Base-by-base conservation (phyloP, 2,113 vertebrate species). In the Excalfactoria chinensis region DNA sequence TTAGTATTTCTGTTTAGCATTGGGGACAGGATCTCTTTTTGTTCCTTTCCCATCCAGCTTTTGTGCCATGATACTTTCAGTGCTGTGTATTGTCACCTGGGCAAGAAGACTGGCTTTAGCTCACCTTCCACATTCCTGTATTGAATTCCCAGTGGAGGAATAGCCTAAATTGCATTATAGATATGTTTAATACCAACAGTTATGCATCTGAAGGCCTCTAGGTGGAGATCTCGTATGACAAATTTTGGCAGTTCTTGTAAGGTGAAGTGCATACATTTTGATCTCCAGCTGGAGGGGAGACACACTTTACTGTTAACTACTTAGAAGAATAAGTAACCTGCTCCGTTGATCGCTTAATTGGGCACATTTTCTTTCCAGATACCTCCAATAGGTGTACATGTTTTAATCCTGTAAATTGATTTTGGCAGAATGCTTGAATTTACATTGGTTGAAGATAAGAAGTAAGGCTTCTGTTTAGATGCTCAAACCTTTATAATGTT, bases 181-280 rank as follows among this genome's bases (percentile, higher is more conserved):
- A 13, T 43, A 5, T 3, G 23, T 46, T 56, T 51, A 56, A 3
- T 56, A 22, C 9, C 77, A 68, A 25, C 43, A 5, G 6, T 58
- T 69, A 12, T 89, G 20, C 11, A 40, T 88, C 43, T n/a, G 35
- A 80, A 66, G 13, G 46, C 81, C 91, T 86, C 73, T 86, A 92
- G 94, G 23, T 90, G 86, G 93, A 56, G 70, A 43, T 69, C 53
- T 80, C 86, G 69, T 59, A 60, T 77, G 34, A 34, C 13, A 2
- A 22, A 25, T 7, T 90, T 48, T 59, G 53, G 16, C 12, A 34
- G 51, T 37, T 70, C 48, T 44, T 20, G 9, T 51, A 37, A 70
- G 46, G 34, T 13, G 16, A 37, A 70, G 25, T 55, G 32, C 6
- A 17, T 86, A 7, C 7, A 6, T 59, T 64, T 68, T 4, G 8